phyloP scores from a whole-genome alignment of 2,888 invertebrate species.

The Drosophila recens region DNA sequence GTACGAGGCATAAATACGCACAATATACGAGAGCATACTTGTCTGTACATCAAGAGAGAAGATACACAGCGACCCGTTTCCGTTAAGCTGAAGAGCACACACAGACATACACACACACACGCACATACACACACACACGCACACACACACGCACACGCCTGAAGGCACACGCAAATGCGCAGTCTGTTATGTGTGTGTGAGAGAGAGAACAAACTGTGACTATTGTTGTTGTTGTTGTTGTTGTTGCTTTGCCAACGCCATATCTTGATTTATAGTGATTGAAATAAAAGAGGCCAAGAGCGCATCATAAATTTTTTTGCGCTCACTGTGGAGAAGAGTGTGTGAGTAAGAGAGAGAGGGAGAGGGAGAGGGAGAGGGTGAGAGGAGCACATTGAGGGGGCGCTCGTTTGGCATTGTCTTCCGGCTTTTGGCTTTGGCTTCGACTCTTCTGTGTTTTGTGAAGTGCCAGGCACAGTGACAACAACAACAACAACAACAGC shows the following conservation, averaged over 20 bases:
- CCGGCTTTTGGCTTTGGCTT: slow-evolving; percentile 60
- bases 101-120: no score
- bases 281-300: slow-evolving; percentile 81
- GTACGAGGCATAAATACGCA: slow-evolving; percentile 31
- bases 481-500: slow-evolving; percentile 45
- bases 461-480: slow-evolving; percentile 67
- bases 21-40: slow-evolving; percentile 29
- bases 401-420: slow-evolving; percentile 78
- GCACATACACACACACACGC: no score
- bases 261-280: slow-evolving; percentile 83
- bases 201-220: slow-evolving; percentile 13
- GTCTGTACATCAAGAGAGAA: slow-evolving; percentile 44
- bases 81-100: slow-evolving; percentile 58
- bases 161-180: slow-evolving; percentile 73
- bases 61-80: slow-evolving; percentile 65
- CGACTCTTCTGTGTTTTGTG: slow-evolving; percentile 53
- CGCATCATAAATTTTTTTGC: slow-evolving; percentile 80
- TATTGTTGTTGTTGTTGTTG: slow-evolving; percentile 31
- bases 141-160: slow-evolving; percentile 27
- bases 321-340: slow-evolving; percentile 39
- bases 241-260: slow-evolving; percentile 58
- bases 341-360: neutral
- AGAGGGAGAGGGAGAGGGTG: neutral
- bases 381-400: slow-evolving; percentile 28
- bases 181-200: slow-evolving; percentile 42